These are phyloP conservation scores for Nycticebus coucang DNA, from an alignment of 2,113 vertebrate genomes.

Conservation along the genomic window DNA sequence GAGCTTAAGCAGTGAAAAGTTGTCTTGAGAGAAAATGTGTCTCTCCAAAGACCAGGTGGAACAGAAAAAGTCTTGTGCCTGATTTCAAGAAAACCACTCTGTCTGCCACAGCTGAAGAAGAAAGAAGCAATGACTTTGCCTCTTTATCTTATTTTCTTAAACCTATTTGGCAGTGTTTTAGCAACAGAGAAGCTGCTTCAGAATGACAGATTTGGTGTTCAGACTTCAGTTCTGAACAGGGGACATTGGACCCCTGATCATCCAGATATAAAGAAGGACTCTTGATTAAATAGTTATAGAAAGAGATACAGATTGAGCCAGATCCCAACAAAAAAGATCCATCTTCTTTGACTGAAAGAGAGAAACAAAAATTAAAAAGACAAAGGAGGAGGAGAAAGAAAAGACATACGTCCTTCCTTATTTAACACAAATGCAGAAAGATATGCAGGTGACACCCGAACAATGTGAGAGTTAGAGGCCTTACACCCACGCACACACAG, in stretches of 20 bases:
- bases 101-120: background rate
- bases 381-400: background rate
- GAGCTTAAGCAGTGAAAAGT: background rate
- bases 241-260: background rate
- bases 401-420: background rate
- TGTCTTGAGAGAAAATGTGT: background rate
- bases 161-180: background rate
- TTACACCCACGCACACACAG: too few relatives aligned
- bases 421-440: background rate
- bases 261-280: background rate
- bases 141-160: background rate
- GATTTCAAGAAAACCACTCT: background rate
- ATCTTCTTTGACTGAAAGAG: background rate
- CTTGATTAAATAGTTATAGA: background rate
- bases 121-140: background rate
- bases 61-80: background rate
- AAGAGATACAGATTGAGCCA: background rate
- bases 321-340: background rate
- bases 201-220: background rate
- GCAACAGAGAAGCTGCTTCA: background rate
- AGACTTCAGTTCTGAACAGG: background rate
- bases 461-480: background rate
- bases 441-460: fast-evolving
- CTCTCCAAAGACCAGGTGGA: background rate
- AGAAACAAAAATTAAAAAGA: background rate